These are phyloP conservation scores for Cettia cetti DNA, from an alignment of 2,113 vertebrate species.

Conservation along the genomic window DNA sequence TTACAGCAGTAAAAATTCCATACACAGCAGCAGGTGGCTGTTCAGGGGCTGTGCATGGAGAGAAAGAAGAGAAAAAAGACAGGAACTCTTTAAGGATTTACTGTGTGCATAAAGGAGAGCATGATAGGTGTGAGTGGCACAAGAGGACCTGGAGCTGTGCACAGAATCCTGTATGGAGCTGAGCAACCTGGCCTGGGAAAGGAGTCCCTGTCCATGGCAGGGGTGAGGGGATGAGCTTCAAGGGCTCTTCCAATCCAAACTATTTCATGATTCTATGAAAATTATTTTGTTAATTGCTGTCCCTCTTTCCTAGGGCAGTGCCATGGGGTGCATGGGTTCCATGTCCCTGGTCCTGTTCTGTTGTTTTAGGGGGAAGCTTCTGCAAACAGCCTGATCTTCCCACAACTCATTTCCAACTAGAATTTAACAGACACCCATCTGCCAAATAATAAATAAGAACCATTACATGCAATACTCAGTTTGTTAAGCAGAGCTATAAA, in stretches of 20 bases:
- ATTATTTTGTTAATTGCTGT: background rate
- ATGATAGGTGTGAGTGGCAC: background rate
- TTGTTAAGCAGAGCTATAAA: background rate
- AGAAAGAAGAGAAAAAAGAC: background rate
- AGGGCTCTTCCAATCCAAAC: background rate
- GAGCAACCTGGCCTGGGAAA: background rate
- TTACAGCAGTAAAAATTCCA: background rate
- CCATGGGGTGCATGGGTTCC: background rate
- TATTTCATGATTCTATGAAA: background rate
- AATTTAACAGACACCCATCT: background rate
- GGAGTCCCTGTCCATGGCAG: background rate
- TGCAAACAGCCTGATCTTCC: background rate
- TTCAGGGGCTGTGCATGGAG: background rate
- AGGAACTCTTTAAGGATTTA: background rate
- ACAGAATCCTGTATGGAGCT: background rate
- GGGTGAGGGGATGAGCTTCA: background rate
- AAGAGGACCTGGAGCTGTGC: background rate
- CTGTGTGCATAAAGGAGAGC: background rate
- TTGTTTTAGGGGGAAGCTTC: background rate
- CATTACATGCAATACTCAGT: background rate
- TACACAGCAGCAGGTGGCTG: background rate
- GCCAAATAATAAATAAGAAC: background rate
- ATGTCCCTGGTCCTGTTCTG: background rate
- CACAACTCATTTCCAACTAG: background rate
- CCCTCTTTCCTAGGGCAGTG: background rate